phyloP scores from a whole-genome alignment of 2,888 invertebrate species.

The Eupithecia tripunctaria region DNA sequence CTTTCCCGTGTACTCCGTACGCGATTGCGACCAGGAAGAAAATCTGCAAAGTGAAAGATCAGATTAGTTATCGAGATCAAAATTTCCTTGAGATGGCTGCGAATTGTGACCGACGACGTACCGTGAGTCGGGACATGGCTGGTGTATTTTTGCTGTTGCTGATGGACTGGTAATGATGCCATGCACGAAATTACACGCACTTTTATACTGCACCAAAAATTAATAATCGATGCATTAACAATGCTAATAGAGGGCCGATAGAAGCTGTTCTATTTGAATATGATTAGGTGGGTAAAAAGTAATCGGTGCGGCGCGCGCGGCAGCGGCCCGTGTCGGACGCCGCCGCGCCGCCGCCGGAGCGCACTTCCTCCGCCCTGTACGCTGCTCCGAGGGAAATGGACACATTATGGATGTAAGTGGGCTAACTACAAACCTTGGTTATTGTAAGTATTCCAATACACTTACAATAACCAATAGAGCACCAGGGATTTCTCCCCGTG shows the following conservation, averaged over 20 bases:
- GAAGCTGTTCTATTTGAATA: slow-evolving; percentile 78
- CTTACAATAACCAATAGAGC: too few species aligned
- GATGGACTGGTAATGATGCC: slow-evolving; percentile 65
- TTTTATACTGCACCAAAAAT: slow-evolving; percentile 79
- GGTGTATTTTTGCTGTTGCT: slow-evolving; percentile 53
- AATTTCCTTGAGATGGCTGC: neutral
- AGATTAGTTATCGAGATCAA: slow-evolving; percentile 11
- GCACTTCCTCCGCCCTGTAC: slow-evolving; percentile 16
- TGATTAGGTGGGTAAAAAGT: slow-evolving; percentile 66
- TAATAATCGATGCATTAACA: slow-evolving; percentile 78
- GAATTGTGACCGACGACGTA: slow-evolving; percentile 53
- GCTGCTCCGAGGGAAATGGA: neutral
- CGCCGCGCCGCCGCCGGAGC: too few species aligned
- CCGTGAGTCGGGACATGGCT: slow-evolving; percentile 79
- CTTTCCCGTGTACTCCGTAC: slow-evolving; percentile 73
- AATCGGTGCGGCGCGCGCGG: slow-evolving; percentile 39
- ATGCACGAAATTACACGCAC: slow-evolving; percentile 66
- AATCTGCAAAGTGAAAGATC: slow-evolving; percentile 63
- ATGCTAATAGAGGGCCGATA: slow-evolving; percentile 68
- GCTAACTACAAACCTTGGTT: too few species aligned
- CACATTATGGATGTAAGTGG: too few species aligned
- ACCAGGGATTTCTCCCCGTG: too few species aligned
- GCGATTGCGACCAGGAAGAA: slow-evolving; percentile 77
- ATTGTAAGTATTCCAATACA: too few species aligned
- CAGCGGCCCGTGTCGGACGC: slow-evolving; percentile 22